Conservation (phyloP, 2,797 vertebrate species). For the Sebastes nivosus region DNA sequence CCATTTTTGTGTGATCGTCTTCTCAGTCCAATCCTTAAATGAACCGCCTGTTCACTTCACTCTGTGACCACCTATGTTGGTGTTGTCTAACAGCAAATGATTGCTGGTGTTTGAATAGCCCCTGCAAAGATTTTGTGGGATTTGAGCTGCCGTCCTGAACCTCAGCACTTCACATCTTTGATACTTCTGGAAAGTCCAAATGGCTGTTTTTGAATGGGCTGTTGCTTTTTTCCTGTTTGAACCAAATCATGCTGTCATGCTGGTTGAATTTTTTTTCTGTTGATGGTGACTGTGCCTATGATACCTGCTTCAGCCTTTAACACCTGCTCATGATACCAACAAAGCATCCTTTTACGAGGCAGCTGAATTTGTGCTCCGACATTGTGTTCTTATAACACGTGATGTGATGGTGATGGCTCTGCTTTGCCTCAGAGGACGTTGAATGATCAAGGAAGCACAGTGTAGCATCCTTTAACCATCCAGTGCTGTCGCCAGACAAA, state of each 20-base stretch:
- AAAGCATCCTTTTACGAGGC: neutral
- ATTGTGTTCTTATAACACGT: neutral
- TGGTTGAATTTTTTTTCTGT: neutral
- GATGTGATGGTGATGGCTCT: neutral
- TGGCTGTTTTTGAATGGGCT: neutral
- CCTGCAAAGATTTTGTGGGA: neutral
- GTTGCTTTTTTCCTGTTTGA: neutral
- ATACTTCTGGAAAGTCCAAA: neutral
- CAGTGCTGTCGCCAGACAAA: neutral
- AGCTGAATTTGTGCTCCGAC: neutral
- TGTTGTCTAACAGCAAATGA: neutral
- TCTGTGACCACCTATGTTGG: neutral
- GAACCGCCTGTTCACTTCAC: neutral
- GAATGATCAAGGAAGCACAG: neutral
- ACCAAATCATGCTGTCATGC: neutral
- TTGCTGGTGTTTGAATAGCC: neutral
- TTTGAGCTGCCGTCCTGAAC: neutral
- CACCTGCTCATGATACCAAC: neutral
- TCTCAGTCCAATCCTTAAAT: neutral
- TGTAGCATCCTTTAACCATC: neutral
- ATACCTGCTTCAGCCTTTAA: neutral
- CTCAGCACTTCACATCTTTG: neutral
- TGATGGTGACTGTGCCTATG: neutral
- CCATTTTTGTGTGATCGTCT: neutral
- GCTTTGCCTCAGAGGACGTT: neutral